Conservation (phyloP, 2,797 vertebrate genomes). For the Hydrolagus colliei region DNA sequence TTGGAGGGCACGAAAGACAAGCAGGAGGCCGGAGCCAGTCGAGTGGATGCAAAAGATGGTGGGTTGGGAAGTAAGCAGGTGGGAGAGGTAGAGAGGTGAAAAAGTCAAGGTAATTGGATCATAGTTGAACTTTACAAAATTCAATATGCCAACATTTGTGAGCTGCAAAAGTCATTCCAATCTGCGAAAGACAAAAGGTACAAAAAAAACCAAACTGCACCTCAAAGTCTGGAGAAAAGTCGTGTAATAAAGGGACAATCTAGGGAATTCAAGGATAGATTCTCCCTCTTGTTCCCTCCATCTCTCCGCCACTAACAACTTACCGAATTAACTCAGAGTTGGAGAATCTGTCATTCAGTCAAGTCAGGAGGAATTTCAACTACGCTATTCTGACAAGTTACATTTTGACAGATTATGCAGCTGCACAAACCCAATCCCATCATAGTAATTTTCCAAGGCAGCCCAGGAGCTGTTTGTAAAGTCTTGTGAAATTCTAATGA, state of each 20-base stretch:
- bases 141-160: no score
- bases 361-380: background rate
- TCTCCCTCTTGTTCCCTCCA: no score
- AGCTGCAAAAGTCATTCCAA: no score
- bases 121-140: no score
- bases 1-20: no score
- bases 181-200: no score
- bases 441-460: background rate
- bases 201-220: background rate
- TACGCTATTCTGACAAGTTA: background rate
- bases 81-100: no score
- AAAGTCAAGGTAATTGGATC: background rate
- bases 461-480: background rate
- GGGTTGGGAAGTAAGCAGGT: no score
- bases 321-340: background rate
- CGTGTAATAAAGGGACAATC: background rate
- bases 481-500: background rate
- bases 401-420: background rate
- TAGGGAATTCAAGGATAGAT: no score
- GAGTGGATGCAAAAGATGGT: no score
- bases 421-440: background rate
- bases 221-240: background rate
- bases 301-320: no score
- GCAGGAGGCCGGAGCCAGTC: no score
- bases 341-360: background rate